These are phyloP conservation scores for Eptesicus fuscus DNA, from an alignment of 2,113 vertebrate genomes.

Conservation along the genomic window DNA sequence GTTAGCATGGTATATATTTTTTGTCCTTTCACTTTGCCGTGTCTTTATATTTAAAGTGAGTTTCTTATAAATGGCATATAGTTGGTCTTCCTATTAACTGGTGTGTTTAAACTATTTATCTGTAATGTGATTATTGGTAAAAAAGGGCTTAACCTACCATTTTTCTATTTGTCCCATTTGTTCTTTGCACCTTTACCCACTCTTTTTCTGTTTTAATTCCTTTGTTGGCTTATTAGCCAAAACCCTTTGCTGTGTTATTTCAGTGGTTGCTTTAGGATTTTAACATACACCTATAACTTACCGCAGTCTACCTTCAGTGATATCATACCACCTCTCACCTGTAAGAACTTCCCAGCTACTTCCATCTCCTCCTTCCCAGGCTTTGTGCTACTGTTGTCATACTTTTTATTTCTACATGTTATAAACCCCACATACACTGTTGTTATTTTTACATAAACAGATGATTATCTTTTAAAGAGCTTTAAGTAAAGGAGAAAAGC, in stretches of 20 bases:
- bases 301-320: neutral
- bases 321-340: accelerated
- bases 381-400: neutral
- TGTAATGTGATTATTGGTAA: neutral
- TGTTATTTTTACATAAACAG: neutral
- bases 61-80: neutral
- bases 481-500: neutral
- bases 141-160: neutral
- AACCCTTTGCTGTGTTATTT: neutral
- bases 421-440: neutral
- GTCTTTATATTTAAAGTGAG: neutral
- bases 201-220: neutral
- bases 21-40: neutral
- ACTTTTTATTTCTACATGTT: neutral
- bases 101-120: neutral
- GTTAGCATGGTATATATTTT: neutral
- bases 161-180: neutral
- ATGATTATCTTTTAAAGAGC: slow-evolving; percentile 18
- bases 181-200: neutral
- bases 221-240: neutral
- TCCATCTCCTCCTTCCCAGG: neutral
- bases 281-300: neutral
- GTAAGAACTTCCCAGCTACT: neutral
- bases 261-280: neutral
- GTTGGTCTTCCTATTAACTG: neutral